These are phyloP conservation scores for Sarcoramphus papa DNA, from an alignment of 2,797 vertebrate genomes.

Conservation along the genomic window DNA sequence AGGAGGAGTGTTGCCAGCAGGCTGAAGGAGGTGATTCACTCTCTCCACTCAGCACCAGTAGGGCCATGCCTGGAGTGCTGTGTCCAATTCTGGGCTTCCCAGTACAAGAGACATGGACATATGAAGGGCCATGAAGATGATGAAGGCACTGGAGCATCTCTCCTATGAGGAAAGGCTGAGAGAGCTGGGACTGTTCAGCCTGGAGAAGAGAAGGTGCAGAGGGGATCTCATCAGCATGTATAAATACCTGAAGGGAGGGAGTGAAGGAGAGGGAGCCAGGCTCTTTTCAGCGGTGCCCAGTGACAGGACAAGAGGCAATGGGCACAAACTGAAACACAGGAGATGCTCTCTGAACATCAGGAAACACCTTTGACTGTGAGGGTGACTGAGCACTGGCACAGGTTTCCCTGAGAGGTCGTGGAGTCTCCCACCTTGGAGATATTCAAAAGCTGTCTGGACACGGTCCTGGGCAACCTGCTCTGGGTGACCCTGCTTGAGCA, in stretches of 20 bases:
- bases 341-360: not conserved
- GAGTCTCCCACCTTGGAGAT: not conserved
- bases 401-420: rapidly evolving
- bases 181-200: not conserved
- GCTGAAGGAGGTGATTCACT: not conserved
- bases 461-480: not conserved
- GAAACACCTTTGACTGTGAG: not conserved
- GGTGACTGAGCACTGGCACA: not conserved
- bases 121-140: not conserved
- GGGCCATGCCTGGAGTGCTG: not conserved
- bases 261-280: not conserved
- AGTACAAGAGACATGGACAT: not conserved
- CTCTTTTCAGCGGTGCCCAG: not conserved
- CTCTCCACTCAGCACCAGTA: not conserved
- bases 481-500: not conserved
- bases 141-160: not conserved
- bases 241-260: not conserved
- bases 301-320: not conserved
- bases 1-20: not conserved
- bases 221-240: rapidly evolving
- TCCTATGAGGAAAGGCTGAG: not conserved
- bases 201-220: not conserved
- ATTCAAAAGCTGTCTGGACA: not conserved
- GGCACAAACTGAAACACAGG: not conserved
- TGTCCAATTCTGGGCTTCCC: not conserved